phyloP scores from a whole-genome alignment of 2,797 vertebrate species.

The Neopelma chrysocephalum region DNA sequence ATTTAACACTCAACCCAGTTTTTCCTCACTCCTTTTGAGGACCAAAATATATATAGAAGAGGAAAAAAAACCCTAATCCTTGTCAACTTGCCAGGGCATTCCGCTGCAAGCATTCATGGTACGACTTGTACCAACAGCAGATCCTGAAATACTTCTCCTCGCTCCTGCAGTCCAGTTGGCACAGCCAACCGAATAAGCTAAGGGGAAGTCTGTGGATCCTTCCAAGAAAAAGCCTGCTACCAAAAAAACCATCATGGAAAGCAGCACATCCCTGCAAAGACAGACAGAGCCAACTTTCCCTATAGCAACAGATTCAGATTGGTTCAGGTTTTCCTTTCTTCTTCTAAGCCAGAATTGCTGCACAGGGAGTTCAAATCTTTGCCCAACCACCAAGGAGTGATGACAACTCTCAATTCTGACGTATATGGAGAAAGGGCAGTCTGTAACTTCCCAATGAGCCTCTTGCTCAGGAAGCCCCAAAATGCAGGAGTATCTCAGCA shows the following conservation, averaged over 20 bases:
- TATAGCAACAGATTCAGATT: background rate
- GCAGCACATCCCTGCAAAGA: conserved; percentile 5
- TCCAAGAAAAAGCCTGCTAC: conserved; percentile 62
- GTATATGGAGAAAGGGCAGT: background rate
- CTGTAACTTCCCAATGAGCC: background rate
- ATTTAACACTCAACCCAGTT: conserved; percentile 1
- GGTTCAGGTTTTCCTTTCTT: background rate
- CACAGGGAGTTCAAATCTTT: background rate
- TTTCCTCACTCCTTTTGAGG: conserved; percentile 11
- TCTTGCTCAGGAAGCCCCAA: background rate
- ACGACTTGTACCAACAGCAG: conserved; percentile 63
- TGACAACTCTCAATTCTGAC: background rate
- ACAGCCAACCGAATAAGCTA: background rate
- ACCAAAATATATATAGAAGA: background rate
- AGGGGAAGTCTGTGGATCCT: conserved; percentile 53
- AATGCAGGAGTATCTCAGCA: background rate
- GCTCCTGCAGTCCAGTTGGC: conserved; percentile 55
- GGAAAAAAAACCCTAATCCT: conserved; percentile 5
- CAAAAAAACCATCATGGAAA: conserved; percentile 38
- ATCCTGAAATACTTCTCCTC: conserved; percentile 57
- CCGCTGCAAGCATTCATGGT: conserved; percentile 51
- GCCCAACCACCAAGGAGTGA: background rate
- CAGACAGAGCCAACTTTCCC: conserved; percentile 20
- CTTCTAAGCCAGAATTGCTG: background rate
- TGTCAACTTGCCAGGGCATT: conserved; percentile 64